These are phyloP conservation scores for Anarrhichthys ocellatus DNA, from an alignment of 2,113 vertebrate species.

Conservation along the genomic window DNA sequence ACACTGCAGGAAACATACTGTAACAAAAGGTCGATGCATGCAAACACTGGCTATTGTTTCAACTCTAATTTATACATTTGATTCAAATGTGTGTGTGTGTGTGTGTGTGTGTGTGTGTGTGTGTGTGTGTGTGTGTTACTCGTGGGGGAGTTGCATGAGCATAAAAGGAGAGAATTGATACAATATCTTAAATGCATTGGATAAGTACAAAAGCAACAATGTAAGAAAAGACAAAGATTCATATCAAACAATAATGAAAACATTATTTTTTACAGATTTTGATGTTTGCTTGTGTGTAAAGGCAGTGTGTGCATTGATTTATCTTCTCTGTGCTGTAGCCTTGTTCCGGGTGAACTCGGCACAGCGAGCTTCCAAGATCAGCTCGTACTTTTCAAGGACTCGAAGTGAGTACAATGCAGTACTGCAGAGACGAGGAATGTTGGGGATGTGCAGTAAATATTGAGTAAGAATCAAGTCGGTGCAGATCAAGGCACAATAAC, in stretches of 20 bases:
- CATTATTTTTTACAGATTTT: neutral
- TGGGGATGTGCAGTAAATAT: accelerated
- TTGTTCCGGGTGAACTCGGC: neutral
- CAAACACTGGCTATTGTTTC: neutral
- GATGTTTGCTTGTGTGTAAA: neutral
- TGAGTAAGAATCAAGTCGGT: neutral
- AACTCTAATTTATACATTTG: no score
- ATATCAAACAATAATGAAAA: neutral
- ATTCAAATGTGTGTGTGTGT: neutral
- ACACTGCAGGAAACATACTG: neutral
- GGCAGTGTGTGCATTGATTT: neutral
- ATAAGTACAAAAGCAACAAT: neutral
- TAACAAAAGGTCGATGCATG: neutral
- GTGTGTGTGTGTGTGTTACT: neutral
- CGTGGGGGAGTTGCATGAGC: neutral
- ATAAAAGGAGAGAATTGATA: neutral
- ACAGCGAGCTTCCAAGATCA: neutral
- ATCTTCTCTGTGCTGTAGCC: neutral
- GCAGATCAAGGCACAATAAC: neutral
- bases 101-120: no score
- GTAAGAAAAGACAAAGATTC: neutral
- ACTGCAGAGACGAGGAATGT: neutral
- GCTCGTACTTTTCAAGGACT: neutral
- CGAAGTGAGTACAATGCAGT: neutral
- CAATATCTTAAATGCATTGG: neutral